Evolutionary conservation across 2,888 invertebrate genomes (phyloP).

Genomic region (Monoplex corrugatus): DNA sequence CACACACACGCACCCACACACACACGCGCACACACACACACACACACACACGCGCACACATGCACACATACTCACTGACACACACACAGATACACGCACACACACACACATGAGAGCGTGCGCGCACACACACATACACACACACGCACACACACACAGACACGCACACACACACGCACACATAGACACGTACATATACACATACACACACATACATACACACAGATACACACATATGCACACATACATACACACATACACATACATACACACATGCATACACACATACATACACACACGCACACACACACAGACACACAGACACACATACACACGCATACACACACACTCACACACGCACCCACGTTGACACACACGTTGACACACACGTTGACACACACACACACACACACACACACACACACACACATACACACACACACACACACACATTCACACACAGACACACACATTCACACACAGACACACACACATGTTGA

Average conservation of each 20-base stretch:
- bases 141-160: not conserved
- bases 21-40: not conserved
- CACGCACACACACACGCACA: slow-evolving; percentile 10
- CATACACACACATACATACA: too few species aligned
- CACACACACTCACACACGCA: too few species aligned
- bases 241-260: slow-evolving; percentile 17
- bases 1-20: slow-evolving; percentile 37
- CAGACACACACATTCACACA: too few species aligned
- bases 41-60: slow-evolving; percentile 25
- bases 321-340: too few species aligned
- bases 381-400: too few species aligned
- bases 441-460: too few species aligned
- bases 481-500: too few species aligned
- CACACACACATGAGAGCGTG: not conserved
- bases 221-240: not conserved
- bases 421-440: too few species aligned
- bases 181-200: too few species aligned
- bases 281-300: slow-evolving; percentile 18
- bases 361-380: too few species aligned
- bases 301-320: slow-evolving; percentile 14
- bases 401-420: too few species aligned
- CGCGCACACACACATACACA: not conserved
- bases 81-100: slow-evolving; percentile 30
- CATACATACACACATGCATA: slow-evolving; percentile 6
- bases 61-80: not conserved